Evolutionary conservation across 92 coral and sea anemone genomes (phyloP), one percentile per base, ranked within the genome.

Genomic region (Virgularia gustaviana): DNA sequence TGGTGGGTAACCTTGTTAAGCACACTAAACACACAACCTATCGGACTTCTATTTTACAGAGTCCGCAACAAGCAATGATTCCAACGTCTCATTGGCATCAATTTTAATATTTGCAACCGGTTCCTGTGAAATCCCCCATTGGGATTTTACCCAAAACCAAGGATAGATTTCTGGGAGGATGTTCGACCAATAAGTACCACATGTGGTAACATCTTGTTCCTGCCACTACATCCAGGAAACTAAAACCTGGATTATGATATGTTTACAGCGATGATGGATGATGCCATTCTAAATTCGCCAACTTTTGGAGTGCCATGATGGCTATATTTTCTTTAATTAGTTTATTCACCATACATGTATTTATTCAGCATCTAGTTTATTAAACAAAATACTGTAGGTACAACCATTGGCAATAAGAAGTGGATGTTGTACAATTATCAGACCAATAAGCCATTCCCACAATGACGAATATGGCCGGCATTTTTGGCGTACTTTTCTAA

Each of bases 81-180:
- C 49, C 11, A 43, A 43, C 11, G 49, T n/a, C 11, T 28, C 8
- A 32, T 45, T 65, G 57, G 72, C 72, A 65, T 6, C 31, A 28
- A 31, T 65, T 45, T 9, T 65, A 31, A 41, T 65, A 16, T 65
- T 65, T 65, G 72, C 72, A 2, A 65, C 72, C 22, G 63, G 72
- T 65, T 25, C 19, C 6, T 35, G 41, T 53, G 29, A 29, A 56
- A 29, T 16, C 29, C 63, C 19, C 72, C 72, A 7, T 27, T 65
- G 23, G 72, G 72, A 39, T 65, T 65, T 29, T 23, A 27, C 20
- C 36, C 53, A 6, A 39, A 65, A 22, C 72, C 72, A 20, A 16
- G 13, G 5, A 37, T 65, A 4, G 2, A 18, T 22, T 65, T 37
- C 22, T 65, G 72, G 72, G 57, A 65, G 9, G 72, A 39, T 39